These are phyloP conservation scores for Scaptomyza flava DNA, from an alignment of 2,888 invertebrate genomes.

Conservation along the genomic window DNA sequence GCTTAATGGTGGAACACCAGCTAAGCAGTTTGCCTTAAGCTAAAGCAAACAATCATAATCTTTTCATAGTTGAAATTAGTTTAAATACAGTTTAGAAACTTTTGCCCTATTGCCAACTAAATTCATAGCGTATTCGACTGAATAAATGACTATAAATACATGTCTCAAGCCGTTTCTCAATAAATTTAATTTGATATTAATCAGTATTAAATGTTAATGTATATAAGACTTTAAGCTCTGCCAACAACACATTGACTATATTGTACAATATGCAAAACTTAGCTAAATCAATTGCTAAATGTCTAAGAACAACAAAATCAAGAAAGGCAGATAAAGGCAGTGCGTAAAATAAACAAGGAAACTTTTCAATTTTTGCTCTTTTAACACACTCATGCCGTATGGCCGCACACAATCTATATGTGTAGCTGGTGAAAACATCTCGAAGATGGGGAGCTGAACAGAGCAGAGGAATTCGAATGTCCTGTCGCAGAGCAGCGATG, in stretches of 20 bases:
- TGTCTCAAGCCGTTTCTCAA: not conserved
- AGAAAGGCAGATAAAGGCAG: constrained; percentile 26
- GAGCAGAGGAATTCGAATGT: constrained; percentile 8
- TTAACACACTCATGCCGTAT: constrained; percentile 10
- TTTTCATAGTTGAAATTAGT: no score
- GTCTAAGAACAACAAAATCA: constrained; percentile 24
- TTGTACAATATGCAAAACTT: constrained; percentile 4
- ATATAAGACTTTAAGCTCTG: not conserved
- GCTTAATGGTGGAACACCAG: no score
- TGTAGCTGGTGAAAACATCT: constrained; percentile 28
- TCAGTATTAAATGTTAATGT: constrained; percentile 22
- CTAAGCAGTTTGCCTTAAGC: no score
- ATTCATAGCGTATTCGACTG: not conserved
- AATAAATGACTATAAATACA: not conserved
- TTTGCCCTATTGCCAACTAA: no score
- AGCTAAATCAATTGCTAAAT: constrained; percentile 62
- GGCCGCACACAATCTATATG: constrained; percentile 8
- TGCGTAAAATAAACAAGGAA: constrained; percentile 47
- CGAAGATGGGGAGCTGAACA: not conserved
- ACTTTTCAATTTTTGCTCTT: constrained; percentile 47
- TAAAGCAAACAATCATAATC: no score
- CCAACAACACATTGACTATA: constrained; percentile 5
- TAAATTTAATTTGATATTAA: constrained; percentile 24
- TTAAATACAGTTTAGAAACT: no score
- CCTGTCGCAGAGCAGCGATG: constrained; percentile 48